Evolutionary conservation across 53 echinoderm and acorn worm genomes (phyloP).

Genomic region (Pentamera pediparva): DNA sequence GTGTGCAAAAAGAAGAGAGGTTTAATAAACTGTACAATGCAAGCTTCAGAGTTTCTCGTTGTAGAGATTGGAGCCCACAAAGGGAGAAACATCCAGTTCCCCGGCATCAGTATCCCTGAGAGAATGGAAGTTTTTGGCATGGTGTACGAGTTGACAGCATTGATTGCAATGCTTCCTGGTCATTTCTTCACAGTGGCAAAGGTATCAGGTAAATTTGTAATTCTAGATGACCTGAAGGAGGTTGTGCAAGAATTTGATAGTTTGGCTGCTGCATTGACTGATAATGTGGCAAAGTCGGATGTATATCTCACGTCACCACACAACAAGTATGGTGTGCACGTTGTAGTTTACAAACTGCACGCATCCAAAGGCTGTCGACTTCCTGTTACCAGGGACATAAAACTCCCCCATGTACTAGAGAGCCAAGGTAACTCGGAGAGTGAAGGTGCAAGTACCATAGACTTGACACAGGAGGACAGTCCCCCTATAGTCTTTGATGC

Average conservation of each 20-base stretch:
- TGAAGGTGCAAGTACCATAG: no score
- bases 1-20: neutral
- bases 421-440: no score
- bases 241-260: neutral
- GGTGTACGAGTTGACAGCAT: neutral
- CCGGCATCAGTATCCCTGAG: neutral
- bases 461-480: no score
- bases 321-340: neutral
- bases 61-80: neutral
- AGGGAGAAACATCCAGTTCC: neutral
- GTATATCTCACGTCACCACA: neutral
- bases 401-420: no score
- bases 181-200: neutral
- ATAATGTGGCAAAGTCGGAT: neutral
- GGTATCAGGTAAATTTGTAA: neutral
- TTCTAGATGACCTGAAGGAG: neutral
- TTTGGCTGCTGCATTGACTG: neutral
- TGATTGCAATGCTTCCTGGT: neutral
- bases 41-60: neutral
- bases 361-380: no score
- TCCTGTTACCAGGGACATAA: no score
- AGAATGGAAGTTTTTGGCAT: neutral
- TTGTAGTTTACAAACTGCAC: slow-evolving; percentile 1
- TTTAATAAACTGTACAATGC: neutral
- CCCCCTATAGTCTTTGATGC: no score